Base-by-base conservation (phyloP, 2,113 vertebrate genomes). In the Lagopus muta region DNA sequence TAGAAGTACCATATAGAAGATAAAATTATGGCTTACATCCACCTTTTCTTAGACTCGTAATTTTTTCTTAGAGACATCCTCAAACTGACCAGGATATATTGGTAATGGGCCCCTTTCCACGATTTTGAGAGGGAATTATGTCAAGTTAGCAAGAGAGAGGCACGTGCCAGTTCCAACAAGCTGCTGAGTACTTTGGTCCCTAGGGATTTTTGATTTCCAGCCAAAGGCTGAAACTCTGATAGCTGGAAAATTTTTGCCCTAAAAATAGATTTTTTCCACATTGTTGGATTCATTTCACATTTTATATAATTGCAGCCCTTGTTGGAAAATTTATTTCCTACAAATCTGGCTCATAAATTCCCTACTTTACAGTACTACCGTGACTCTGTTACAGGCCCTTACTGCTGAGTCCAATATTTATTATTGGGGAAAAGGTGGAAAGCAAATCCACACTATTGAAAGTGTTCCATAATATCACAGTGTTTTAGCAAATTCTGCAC, bases 311-410 rank as follows among this genome's bases (percentile, higher is more conserved):
- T 92, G 89, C 34, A 88, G 30, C 34, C 67, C 42, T 87, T 82
- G 69, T 30, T 90, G 87, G 67, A 92, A 96, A 92, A 92, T 87
- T 76, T 76, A 89, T 85, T 75, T 92, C 90, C 64, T 82, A 75
- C 42, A 93, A 60, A 91, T 71, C 75, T 86, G 74, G 74, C 75
- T 86, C 32, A 4, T 94, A 96, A 96, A 96, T 88, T 17, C 75
- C 74, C 28, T 12, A 48, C 11, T 92, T 95, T 94, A 85, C 65
- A 28, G 64, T 71, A 74, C 84, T 74, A 57, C 38, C 80, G 89
- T 60, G 87, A 21, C 82, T 89, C 64, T 27, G 22, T 82, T 91
- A 45, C 58, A 82, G 87, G 52, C 50, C 47, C 78, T 74, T 47
- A 77, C 67, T 80, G 72, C 75, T 85, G 82, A 91, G 43, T 71